These are phyloP conservation scores for Hyppa rectilinea DNA, from an alignment of 2,888 invertebrate species.

Conservation along the genomic window DNA sequence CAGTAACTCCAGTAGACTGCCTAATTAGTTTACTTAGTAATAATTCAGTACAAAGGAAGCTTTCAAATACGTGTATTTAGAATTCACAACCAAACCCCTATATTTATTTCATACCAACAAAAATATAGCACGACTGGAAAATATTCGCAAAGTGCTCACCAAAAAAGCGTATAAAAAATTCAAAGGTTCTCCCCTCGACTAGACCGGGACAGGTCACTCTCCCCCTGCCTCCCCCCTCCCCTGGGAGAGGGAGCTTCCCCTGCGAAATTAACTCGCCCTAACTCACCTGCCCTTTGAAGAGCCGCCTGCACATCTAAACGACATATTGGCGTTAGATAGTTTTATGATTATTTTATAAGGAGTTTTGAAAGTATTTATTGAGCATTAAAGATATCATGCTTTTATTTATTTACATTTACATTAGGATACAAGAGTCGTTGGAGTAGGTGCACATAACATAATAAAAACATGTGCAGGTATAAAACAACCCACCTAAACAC, in stretches of 20 bases:
- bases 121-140: constrained; percentile 51
- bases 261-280: constrained; percentile 80
- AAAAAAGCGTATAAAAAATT: constrained; percentile 78
- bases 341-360: constrained; percentile 2
- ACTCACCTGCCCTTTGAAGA: constrained; percentile 87
- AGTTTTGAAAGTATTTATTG: not conserved
- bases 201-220: constrained; percentile 65
- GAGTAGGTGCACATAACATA: too few relatives aligned
- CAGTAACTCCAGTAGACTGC: not conserved
- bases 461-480: too few relatives aligned
- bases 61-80: constrained; percentile 10
- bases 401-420: not conserved
- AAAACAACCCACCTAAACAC: not conserved
- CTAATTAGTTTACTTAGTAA: not conserved
- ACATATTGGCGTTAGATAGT: constrained; percentile 66
- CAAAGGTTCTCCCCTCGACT: constrained; percentile 69
- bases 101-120: constrained; percentile 45
- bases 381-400: rapidly evolving
- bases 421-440: not conserved
- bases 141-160: constrained; percentile 71
- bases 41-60: constrained; percentile 8
- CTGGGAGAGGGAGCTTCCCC: constrained; percentile 72
- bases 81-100: constrained; percentile 21
- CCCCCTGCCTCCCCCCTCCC: constrained; percentile 66
- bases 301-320: constrained; percentile 75